Conservation (phyloP, 2,888 invertebrate genomes). For the Deilephila elpenor region DNA sequence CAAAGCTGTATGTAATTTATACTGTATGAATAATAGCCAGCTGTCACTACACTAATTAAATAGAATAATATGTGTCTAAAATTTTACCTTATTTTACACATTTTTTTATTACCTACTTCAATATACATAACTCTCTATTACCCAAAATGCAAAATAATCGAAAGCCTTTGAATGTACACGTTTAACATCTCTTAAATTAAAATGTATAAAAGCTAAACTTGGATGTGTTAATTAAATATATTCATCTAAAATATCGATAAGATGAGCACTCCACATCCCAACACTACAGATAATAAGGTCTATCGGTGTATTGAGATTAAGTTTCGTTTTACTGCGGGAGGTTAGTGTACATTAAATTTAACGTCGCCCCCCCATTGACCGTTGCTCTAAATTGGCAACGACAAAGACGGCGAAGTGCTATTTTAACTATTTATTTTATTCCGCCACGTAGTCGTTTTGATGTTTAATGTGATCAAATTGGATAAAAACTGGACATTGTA, state of each 20-base stretch:
- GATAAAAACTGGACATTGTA: constrained; percentile 22
- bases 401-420: constrained; percentile 70
- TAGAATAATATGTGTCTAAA: too few relatives aligned
- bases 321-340: constrained; percentile 78
- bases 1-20: too few relatives aligned
- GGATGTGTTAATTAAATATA: too few relatives aligned
- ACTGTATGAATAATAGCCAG: too few relatives aligned
- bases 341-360: constrained; percentile 83
- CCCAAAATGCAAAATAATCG: too few relatives aligned
- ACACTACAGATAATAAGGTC: constrained; percentile 77
- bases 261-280: constrained; percentile 38
- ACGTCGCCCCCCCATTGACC: constrained; percentile 75
- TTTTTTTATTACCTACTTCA: too few relatives aligned
- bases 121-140: too few relatives aligned
- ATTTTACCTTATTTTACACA: too few relatives aligned
- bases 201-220: too few relatives aligned
- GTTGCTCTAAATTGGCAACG: constrained; percentile 72
- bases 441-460: constrained; percentile 45
- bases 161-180: too few relatives aligned
- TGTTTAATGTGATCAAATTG: constrained; percentile 45
- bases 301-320: constrained; percentile 85
- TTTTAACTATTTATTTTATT: constrained; percentile 66
- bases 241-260: constrained; percentile 35
- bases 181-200: too few relatives aligned
- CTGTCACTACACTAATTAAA: too few relatives aligned